A percentile compares a stretch with the other conserved stretches of the same genome.
Conservation (phyloP, 2,113 vertebrate species). For the Cyanoramphus novaezelandiae region DNA sequence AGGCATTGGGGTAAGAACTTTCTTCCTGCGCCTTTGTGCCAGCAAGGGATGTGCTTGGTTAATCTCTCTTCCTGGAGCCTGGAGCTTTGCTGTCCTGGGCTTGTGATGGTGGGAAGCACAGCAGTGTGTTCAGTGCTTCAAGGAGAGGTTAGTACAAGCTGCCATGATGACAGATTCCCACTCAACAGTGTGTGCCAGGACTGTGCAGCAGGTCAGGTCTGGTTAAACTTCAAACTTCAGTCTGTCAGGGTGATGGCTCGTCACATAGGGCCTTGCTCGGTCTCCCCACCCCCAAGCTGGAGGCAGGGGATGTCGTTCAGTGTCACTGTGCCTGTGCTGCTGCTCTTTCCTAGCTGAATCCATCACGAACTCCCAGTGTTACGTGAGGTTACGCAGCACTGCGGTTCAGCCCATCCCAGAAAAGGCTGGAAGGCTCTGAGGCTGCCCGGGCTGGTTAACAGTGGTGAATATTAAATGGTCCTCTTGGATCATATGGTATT, state of each 20-base stretch:
- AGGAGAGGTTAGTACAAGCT: background rate
- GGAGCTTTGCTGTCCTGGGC: background rate
- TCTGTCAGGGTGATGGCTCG: background rate
- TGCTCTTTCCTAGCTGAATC: background rate
- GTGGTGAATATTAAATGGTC: background rate
- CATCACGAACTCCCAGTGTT: background rate
- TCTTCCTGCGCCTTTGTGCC: background rate
- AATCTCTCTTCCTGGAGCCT: background rate
- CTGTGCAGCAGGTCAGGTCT: background rate
- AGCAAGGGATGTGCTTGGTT: background rate
- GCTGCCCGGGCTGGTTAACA: background rate
- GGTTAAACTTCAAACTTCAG: background rate
- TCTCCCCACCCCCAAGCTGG: background rate
- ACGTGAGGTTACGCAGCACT: fast-evolving
- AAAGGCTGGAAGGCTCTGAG: background rate
- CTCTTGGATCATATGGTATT: background rate
- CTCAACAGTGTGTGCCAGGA: fast-evolving
- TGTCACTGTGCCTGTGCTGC: background rate
- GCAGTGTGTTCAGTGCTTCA: background rate
- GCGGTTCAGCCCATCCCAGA: background rate
- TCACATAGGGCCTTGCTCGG: background rate
- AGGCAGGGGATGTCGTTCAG: background rate
- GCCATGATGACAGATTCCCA: background rate
- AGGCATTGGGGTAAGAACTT: background rate
- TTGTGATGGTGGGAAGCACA: background rate